Evolutionary conservation across 2,113 vertebrate genomes (phyloP), one percentile per base, ranked within the genome.

Genomic region (Periophthalmus modestus): DNA sequence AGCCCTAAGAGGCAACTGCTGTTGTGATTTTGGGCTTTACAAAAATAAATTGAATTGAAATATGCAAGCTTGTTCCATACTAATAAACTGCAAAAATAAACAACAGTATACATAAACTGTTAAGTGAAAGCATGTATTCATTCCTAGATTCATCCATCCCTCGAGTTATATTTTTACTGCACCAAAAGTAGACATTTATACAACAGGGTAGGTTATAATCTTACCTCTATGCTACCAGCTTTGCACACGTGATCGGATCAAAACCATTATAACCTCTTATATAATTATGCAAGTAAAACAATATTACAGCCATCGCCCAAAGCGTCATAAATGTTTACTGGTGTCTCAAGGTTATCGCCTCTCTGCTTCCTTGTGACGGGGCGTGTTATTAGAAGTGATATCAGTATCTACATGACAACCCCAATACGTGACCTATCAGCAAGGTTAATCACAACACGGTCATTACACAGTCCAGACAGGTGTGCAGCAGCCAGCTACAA

Each of bases 361-460:
- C 54, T 68, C 70, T 66, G n/a, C 59, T 50, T 36, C 24, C 50
- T 70, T 54, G 58, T 39, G 39, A 58, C 19, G 21, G 28, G 43
- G 12, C 52, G 18, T 21, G 43, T 54, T 18, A 61, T 77, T 75
- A 68, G 11, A 57, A 57, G 14, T 43, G 19, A 62, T 65, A 54
- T 52, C 54, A 28, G 21, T 78, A 77, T 74, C 70, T 47, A 77
- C 72, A 80, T 72, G 21, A 68, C 11, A 34, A 79, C 76, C 34
- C 59, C 46, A 66, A 62, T 10, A 21, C 71, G 69, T 74, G 72
- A 73, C 71, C 73, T 5, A 28, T 54, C 70, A 57, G 7, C 19
- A 34, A 59, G 34, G 33, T 63, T 7, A 48, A 74, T 81, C 58
- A 81, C 18, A 61, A 79, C 62, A 62, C 5, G 13, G 18, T 19